phyloP scores from a whole-genome alignment of 2,797 vertebrate species.

The Mus spretus region DNA sequence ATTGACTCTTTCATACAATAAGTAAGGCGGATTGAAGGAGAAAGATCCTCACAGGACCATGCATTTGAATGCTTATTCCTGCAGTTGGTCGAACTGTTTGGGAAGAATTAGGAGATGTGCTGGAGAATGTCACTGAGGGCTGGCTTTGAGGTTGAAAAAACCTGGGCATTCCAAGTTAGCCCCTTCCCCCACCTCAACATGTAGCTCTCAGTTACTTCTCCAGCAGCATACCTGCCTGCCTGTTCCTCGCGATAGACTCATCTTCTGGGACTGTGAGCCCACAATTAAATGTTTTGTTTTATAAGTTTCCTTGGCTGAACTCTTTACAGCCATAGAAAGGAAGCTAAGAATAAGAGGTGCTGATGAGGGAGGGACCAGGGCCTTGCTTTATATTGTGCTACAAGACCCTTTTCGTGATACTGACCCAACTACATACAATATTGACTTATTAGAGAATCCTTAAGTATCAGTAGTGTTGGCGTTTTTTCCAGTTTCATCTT shows the following conservation, averaged over 20 bases:
- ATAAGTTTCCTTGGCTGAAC: neutral
- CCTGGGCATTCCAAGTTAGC: neutral
- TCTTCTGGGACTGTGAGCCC: neutral
- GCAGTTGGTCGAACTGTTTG: neutral
- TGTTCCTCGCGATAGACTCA: neutral
- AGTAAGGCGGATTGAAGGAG: neutral
- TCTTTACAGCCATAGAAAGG: neutral
- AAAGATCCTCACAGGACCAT: neutral
- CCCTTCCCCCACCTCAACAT: neutral
- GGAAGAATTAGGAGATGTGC: neutral
- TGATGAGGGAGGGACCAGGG: neutral
- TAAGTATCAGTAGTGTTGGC: conserved; percentile 25
- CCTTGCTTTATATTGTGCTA: neutral
- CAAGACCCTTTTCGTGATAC: neutral
- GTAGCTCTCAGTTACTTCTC: neutral
- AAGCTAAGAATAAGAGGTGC: neutral
- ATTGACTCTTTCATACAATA: neutral
- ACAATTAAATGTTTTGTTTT: neutral
- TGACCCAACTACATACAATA: neutral
- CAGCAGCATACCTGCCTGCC: neutral
- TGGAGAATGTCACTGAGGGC: neutral
- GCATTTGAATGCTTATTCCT: neutral
- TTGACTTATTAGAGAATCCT: neutral
- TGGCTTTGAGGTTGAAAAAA: neutral
- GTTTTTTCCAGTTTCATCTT: conserved; percentile 27